phyloP scores from a whole-genome alignment of 2,888 invertebrate genomes.

The Patella ulyssiponensis region DNA sequence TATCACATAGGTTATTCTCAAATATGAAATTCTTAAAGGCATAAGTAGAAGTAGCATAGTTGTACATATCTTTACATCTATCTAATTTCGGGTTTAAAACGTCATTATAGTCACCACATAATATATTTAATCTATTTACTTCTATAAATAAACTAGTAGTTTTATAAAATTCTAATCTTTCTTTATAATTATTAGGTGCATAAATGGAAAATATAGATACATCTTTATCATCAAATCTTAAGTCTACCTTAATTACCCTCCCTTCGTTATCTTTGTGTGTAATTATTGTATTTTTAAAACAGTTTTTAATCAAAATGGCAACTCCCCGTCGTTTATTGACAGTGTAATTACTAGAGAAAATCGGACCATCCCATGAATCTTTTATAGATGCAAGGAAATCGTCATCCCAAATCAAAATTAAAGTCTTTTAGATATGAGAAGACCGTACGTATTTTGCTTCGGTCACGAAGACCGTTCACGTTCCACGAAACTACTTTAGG shows the following conservation, averaged over 20 bases:
- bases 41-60: background rate
- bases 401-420: slow-evolving; percentile 7
- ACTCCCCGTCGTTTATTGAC: slow-evolving; percentile 11
- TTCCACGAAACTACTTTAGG: background rate
- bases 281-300: slow-evolving; percentile 1
- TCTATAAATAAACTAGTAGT: background rate
- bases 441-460: background rate
- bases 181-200: slow-evolving; percentile 22
- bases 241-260: slow-evolving; percentile 14
- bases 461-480: background rate
- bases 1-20: no score
- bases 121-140: background rate
- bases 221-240: slow-evolving; percentile 13
- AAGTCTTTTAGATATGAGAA: background rate
- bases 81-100: background rate
- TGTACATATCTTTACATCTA: background rate
- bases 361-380: slow-evolving; percentile 12
- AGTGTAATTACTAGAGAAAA: background rate
- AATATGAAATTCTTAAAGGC: background rate
- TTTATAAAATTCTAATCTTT: slow-evolving; percentile 16
- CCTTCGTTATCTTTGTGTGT: slow-evolving; percentile 10
- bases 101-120: slow-evolving; percentile 1
- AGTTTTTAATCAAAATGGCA: slow-evolving; percentile 15
- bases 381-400: background rate
- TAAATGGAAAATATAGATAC: slow-evolving; percentile 24